A percentile compares a stretch with the other conserved stretches of the same genome.
These are phyloP conservation scores for Meloidogyne floridensis DNA, from an alignment of 1,140 invertebrate species.

Conservation along the genomic window DNA sequence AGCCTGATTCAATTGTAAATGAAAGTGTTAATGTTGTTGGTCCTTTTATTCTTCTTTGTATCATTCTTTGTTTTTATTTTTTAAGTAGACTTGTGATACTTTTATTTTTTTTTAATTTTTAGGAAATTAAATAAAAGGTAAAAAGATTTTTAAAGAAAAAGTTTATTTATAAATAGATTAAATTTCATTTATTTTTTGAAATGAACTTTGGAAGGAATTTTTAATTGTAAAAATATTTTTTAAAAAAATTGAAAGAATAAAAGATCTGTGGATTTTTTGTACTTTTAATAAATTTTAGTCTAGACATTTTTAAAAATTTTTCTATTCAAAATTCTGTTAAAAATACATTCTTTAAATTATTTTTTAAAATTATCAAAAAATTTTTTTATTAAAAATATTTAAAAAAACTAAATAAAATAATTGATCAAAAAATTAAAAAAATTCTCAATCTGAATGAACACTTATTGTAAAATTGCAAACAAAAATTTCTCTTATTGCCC, in stretches of 20 bases:
- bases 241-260: neutral
- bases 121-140: neutral
- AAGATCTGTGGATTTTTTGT: neutral
- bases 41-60: neutral
- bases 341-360: too few species aligned
- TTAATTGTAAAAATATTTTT: neutral
- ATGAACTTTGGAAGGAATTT: neutral
- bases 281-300: too few species aligned
- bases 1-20: neutral
- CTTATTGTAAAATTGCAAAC: too few species aligned
- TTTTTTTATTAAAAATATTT: too few species aligned
- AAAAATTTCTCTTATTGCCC: too few species aligned
- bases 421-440: too few species aligned
- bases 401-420: too few species aligned
- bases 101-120: neutral
- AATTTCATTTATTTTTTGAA: neutral
- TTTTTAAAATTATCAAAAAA: too few species aligned
- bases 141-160: neutral
- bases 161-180: neutral
- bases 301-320: too few species aligned
- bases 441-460: too few species aligned
- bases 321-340: too few species aligned
- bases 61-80: neutral
- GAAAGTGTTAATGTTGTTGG: conserved; percentile 10
- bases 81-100: neutral